Base-by-base conservation (phyloP, 2,888 invertebrate species). In the Sminthurinus aureus region DNA sequence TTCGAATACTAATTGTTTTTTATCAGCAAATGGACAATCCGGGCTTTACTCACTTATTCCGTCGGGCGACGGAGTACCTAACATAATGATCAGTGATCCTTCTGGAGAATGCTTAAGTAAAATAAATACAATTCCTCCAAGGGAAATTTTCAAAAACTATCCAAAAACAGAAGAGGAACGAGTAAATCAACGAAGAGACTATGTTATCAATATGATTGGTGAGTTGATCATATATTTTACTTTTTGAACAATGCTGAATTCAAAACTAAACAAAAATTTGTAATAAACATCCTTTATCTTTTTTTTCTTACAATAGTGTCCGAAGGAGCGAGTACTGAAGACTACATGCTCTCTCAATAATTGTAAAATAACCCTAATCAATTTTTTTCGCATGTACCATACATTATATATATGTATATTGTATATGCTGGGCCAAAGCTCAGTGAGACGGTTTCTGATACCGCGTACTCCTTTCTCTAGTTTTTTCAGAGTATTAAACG, bases 141-240 rank as follows among this genome's bases (percentile, higher is more conserved):
- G 69, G 58, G 79, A 79, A 38, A 79, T 74, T 9, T 83, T 75
- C 20, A 79, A 74, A 20, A 79, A 79, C 22, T 83, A 75, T 64
- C 83, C 83, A 0, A 83, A 83, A 50, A 79, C 74, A 11, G 83
- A 83, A 20, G 74, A 79, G 50, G 83, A 83, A 38, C 73, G 74
- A n/a, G 79, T 75, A 11, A 69, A 78, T 22, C 9, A 13, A 12
- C 0, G 83, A 18, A 24, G 83, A 52, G 83, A 83, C 26, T 58
- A 75, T 26, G 83, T 83, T 18, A 83, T 83, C 50, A 52, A 83
- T n/a, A 83, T 83, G 83, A 83, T 83, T 58, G 51, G 58, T 58
- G 9, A 58, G 18, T 15, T 15, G 13, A 58, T 58, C 9, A 15
- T 38, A 6, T 6, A 38, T 38, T 38, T 4, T 64, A 4, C 9